A percentile compares a stretch with the other conserved stretches of the same genome.
phyloP scores from a whole-genome alignment of 2,113 vertebrate genomes.

The Cairina moschata region DNA sequence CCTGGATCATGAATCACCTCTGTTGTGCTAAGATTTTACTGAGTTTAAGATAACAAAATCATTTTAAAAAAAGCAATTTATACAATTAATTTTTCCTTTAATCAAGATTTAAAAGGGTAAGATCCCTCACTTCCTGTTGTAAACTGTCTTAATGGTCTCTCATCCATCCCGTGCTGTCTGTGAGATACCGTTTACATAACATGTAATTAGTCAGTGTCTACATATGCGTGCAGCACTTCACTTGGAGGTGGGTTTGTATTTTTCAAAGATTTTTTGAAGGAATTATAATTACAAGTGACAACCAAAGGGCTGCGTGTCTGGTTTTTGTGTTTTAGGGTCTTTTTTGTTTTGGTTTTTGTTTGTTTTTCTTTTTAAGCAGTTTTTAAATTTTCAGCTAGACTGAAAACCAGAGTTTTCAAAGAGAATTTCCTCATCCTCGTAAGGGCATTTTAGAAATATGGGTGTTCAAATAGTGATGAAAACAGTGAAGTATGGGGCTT shows the following conservation, averaged over 20 bases:
- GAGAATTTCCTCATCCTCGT: background rate
- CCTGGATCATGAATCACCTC: background rate
- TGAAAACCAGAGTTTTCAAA: background rate
- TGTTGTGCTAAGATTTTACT: background rate
- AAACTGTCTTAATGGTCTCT: conserved; percentile 30
- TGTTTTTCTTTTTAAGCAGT: background rate
- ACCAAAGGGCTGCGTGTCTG: background rate
- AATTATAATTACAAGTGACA: background rate
- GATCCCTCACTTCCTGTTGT: background rate
- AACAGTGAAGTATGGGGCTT: background rate
- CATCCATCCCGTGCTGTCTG: background rate
- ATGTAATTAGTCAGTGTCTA: background rate
- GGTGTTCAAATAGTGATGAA: background rate
- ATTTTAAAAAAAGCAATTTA: background rate
- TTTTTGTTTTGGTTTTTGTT: background rate
- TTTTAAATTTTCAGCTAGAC: background rate
- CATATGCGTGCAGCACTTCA: background rate
- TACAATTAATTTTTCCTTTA: background rate
- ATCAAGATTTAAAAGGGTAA: conserved; percentile 14
- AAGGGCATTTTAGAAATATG: background rate
- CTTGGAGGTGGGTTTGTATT: background rate
- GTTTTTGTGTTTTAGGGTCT: background rate
- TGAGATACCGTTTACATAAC: background rate
- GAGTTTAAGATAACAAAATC: background rate
- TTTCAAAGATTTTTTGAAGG: background rate